Base-by-base conservation (phyloP, 1,140 invertebrate genomes). In the Armadillidium nasatum region DNA sequence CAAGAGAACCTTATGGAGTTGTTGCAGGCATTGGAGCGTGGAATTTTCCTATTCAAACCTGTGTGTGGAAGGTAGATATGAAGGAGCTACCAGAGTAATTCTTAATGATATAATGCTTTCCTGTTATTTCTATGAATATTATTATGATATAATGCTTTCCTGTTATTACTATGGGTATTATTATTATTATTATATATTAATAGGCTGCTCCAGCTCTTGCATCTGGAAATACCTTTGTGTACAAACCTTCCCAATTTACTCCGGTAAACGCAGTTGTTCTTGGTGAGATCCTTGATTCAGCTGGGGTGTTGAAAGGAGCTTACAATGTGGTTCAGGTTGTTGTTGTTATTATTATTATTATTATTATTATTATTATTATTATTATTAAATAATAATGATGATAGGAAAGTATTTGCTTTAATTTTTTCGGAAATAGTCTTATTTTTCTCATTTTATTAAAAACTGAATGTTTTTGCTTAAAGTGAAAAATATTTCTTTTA, bases 41-140 rank as follows among this genome's bases (percentile, higher is more conserved):
- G 88, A 89, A 89, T 81, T 89, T 88, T 78, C 88, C 88, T 13
- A 85, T 89, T 74, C 88, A 88, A 78, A 88, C 87, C 81, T 86
- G 85, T 10, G 78, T 85, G 7, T 88, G 86, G 85, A 86, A 86
- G 78, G 84, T 83, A 75, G 1, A 33, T 33, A 33, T n/a, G 6
- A 33, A 6, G 33, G 33, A 33, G 33, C 33, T 33, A 33, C 33
- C 6, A 33, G 33, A 33, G 6, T 6, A 33, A 1, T 33, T 33
- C 6, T 33, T 33, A 6, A 33, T 33, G 33, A 33, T 33, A 33
- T 33, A 33, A 1, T 33, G 6, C 33, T 33, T n/a, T n/a, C n/a
- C n/a, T n/a, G n/a, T n/a, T 33, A 33, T 33, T 33, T 3, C 6
- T 33, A 33, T 33, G 1, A 33, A 3, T 33, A 33, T 33, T 33